These are phyloP conservation scores for Podarcis raffonei DNA, from an alignment of 2,113 vertebrate genomes.

Conservation along the genomic window DNA sequence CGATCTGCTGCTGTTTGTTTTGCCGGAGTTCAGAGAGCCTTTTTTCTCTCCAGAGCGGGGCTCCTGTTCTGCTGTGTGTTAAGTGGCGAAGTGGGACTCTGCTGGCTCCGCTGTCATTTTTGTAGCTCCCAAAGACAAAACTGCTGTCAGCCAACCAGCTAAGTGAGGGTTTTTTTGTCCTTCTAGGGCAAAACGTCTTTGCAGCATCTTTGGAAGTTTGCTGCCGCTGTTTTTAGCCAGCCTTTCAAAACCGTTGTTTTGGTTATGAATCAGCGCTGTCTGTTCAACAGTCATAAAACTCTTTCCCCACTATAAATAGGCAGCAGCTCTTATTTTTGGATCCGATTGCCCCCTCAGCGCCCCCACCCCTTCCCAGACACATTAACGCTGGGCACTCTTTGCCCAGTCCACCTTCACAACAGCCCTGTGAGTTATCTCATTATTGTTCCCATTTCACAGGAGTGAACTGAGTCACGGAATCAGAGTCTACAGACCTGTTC, in stretches of 20 bases:
- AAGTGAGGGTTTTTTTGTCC: background rate
- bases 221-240: background rate
- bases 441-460: background rate
- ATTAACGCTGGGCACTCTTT: background rate
- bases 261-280: background rate
- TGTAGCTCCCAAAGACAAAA: background rate
- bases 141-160: background rate
- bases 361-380: background rate
- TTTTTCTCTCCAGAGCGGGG: background rate
- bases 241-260: background rate
- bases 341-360: background rate
- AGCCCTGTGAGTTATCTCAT: background rate
- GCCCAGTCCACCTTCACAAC: background rate
- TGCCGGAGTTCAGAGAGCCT: background rate
- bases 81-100: constrained; percentile 4
- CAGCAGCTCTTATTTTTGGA: background rate
- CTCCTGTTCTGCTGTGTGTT: background rate
- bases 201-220: background rate
- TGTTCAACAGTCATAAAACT: background rate
- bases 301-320: constrained; percentile 1
- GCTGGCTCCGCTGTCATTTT: background rate
- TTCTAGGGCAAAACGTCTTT: constrained; percentile 12
- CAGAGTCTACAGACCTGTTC: background rate
- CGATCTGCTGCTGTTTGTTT: constrained; percentile 18
- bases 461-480: background rate